Evolutionary conservation across 2,113 vertebrate genomes (phyloP).

Genomic region (Platycercus adscitus): DNA sequence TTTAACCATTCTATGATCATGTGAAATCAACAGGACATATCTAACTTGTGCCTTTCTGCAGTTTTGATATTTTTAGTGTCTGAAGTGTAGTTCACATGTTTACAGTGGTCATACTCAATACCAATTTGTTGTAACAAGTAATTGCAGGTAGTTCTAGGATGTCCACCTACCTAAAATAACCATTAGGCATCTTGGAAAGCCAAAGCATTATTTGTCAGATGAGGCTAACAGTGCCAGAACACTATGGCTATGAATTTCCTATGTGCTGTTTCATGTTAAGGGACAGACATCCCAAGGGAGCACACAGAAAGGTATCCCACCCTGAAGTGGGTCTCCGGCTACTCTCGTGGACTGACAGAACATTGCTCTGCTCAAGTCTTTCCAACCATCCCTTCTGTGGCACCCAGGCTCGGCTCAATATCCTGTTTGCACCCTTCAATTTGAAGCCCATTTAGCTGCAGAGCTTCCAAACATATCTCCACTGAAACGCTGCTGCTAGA

Average conservation of each 20-base stretch:
- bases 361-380: background rate
- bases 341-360: background rate
- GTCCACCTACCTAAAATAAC: background rate
- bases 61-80: background rate
- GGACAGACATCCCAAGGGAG: background rate
- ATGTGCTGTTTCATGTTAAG: fast-evolving
- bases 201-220: background rate
- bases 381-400: background rate
- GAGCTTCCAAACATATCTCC: background rate
- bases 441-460: background rate
- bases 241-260: background rate
- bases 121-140: background rate
- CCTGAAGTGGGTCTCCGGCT: background rate
- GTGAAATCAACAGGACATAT: background rate
- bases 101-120: background rate
- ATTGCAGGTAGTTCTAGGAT: background rate
- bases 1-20: background rate
- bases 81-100: background rate
- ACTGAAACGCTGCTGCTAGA: background rate
- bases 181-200: background rate
- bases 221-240: background rate
- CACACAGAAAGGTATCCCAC: background rate
- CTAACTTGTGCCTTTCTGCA: background rate
- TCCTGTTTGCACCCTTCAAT: background rate
- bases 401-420: background rate